A percentile compares a stretch with the other conserved stretches of the same genome.
Evolutionary conservation across 2,888 invertebrate genomes (phyloP).

Genomic region (Poecilobothrus nobilitatus): DNA sequence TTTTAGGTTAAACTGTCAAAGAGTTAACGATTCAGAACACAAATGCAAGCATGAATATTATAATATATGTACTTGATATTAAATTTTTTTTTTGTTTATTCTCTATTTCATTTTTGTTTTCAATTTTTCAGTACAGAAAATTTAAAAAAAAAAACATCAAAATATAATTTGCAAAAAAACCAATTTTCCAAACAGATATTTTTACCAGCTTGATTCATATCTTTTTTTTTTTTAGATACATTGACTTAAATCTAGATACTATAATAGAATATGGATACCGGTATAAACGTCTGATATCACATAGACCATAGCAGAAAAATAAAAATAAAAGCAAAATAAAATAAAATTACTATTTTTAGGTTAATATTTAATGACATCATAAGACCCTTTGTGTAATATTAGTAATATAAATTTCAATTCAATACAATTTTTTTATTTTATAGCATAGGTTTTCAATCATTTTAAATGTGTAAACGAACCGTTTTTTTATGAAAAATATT

Average conservation of each 20-base stretch:
- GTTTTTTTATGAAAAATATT: too few species aligned
- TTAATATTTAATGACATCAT: background rate
- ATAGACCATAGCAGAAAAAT: background rate
- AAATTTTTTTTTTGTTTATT: too few species aligned
- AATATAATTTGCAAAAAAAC: too few species aligned
- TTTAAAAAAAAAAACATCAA: too few species aligned
- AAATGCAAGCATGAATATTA: background rate
- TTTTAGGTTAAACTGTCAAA: conserved; percentile 6
- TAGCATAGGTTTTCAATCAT: background rate
- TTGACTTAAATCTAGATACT: too few species aligned
- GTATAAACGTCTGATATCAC: background rate
- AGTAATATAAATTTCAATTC: background rate
- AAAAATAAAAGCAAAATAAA: background rate
- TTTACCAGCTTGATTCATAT: too few species aligned
- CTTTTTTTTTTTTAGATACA: too few species aligned
- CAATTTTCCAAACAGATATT: too few species aligned
- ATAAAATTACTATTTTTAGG: background rate
- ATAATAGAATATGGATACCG: background rate
- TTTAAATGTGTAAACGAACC: too few species aligned
- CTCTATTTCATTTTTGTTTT: too few species aligned
- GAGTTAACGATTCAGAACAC: background rate
- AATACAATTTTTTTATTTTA: background rate
- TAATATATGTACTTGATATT: background rate
- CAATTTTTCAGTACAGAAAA: background rate
- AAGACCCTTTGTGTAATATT: background rate